Evolutionary conservation across 2,797 vertebrate species (phyloP).

Genomic region (Okamejei kenojei): DNA sequence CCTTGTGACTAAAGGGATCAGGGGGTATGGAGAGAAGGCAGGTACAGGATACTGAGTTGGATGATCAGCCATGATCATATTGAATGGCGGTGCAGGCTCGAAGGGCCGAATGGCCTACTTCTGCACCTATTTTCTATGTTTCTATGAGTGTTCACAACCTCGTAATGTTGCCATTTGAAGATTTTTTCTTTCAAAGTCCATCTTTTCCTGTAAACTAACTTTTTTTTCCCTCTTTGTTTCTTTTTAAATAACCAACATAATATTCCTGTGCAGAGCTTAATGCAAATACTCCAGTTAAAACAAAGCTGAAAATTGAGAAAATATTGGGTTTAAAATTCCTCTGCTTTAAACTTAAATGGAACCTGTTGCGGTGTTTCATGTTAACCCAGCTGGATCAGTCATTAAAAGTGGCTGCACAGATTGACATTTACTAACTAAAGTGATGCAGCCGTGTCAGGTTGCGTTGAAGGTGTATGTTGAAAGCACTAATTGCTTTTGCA

Average conservation of each 20-base stretch:
- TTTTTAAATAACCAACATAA: not conserved
- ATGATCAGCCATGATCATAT: no score
- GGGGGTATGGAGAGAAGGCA: no score
- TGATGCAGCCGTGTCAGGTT: conserved; percentile 46
- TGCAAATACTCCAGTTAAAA: not conserved
- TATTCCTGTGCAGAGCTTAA: not conserved
- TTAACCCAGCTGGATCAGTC: conserved; percentile 49
- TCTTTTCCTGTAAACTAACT: not conserved
- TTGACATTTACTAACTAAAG: conserved; percentile 50
- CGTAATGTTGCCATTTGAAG: not conserved
- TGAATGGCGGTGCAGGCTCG: no score
- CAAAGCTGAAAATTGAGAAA: conserved; percentile 42
- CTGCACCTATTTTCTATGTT: no score
- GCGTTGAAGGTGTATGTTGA: conserved; percentile 50
- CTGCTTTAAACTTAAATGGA: conserved; percentile 49
- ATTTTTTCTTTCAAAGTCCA: not conserved
- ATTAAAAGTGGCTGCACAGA: conserved; percentile 44
- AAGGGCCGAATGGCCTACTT: no score
- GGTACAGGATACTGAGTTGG: no score
- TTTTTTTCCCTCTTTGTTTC: not conserved
- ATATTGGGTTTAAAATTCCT: conserved; percentile 44
- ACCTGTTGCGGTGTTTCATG: conserved; percentile 51
- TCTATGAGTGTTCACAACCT: not conserved
- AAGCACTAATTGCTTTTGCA: conserved; percentile 57
- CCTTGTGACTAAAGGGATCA: no score